Evolutionary conservation across 2,113 vertebrate genomes (phyloP).

Genomic region (Coracopsis vasa): DNA sequence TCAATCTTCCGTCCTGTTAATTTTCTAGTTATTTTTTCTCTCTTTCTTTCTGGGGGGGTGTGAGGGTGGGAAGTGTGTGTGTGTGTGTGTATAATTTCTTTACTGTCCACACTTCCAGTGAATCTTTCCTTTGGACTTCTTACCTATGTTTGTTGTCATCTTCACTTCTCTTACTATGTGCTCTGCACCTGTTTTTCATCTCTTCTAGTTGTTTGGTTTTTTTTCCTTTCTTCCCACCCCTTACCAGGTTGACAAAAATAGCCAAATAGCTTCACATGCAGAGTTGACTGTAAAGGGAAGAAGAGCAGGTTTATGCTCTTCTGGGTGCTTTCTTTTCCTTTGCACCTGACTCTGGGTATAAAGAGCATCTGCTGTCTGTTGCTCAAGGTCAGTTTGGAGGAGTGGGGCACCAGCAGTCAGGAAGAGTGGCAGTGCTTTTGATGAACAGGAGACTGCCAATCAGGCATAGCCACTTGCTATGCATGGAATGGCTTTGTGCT

Average conservation of each 20-base stretch:
- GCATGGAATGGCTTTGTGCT: background rate
- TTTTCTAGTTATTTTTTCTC: background rate
- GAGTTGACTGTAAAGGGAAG: background rate
- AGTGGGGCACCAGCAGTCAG: background rate
- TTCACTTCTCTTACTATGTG: background rate
- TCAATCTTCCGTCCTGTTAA: background rate
- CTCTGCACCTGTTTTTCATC: background rate
- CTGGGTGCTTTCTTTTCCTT: background rate
- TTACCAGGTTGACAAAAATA: background rate
- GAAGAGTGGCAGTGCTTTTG: background rate
- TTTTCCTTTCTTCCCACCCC: background rate
- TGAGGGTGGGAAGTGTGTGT: background rate
- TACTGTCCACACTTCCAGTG: background rate
- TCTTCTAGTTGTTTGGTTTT: background rate
- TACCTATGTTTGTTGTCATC: accelerated
- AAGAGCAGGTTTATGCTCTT: background rate
- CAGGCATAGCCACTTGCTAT: background rate
- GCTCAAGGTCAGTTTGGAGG: background rate
- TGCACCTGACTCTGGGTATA: background rate
- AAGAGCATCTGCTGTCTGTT: background rate
- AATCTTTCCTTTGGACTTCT: background rate
- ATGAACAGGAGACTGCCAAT: background rate
- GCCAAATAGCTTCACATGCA: background rate
- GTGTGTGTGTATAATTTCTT: background rate
- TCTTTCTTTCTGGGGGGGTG: background rate